Base-by-base conservation (phyloP, 2,113 vertebrate genomes). In the Phyllopteryx taeniolatus region DNA sequence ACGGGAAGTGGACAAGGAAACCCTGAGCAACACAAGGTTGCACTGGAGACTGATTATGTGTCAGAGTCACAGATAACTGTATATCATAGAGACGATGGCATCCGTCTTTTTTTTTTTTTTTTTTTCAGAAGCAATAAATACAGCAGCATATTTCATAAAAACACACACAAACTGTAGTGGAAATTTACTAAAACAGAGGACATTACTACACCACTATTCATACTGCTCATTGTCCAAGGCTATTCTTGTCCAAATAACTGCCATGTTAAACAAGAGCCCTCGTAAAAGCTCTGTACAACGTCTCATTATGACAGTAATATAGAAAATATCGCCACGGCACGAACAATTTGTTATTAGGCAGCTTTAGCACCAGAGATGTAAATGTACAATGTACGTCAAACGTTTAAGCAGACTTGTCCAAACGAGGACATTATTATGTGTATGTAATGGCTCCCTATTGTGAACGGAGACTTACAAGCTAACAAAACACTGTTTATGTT, bases 1-100 rank as follows among this genome's bases (percentile, higher is more conserved):
- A 82, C 72, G 73, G 77, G 35, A 74, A 75, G 77, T 33, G 66
- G 59, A 64, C 46, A 44, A 51, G 71, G 80, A 83, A 68, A 67
- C 27, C 44, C 35, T 47, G 39, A n/a, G 75, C 22, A 73, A 74
- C 62, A 73, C 35, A 27, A 17, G 17, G 39, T 35, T 67, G 66
- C 60, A 47, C 33, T 51, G 51, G 51, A 68, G 65, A 68, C 71
- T 74, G 72, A 81, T 73, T 74, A 71, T 59, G 49, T 75, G 60
- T 70, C 78, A 69, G 14, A 65, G 67, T 56, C 65, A 54, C 35
- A 70, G 19, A 66, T 67, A 61, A 31, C 63, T 66, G 51, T 20
- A 67, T 56, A 56, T 31, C 59, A 11, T 11, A 14, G 7, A 13
- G n/a, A 47, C 44, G 2, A 31, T 27, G 46, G 47, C 19, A 46